Evolutionary conservation across 2,797 vertebrate species (phyloP).

Genomic region (Psittacula echo): DNA sequence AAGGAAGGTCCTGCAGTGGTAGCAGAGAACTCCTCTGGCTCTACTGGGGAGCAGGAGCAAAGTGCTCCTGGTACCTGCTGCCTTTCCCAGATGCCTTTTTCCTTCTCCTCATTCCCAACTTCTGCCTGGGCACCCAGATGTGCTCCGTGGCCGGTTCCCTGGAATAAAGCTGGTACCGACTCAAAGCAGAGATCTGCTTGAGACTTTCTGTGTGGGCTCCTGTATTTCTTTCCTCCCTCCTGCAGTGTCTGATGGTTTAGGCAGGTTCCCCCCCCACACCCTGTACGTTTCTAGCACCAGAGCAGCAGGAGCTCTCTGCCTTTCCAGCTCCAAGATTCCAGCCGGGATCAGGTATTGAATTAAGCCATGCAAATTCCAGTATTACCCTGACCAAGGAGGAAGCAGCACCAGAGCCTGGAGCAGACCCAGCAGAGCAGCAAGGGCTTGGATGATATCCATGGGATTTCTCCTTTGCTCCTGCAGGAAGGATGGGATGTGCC

Average conservation of each 20-base stretch:
- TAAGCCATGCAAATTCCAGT: neutral
- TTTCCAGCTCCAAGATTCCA: neutral
- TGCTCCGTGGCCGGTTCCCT: neutral
- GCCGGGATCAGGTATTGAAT: neutral
- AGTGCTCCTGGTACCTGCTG: neutral
- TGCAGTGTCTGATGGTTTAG: rapidly evolving
- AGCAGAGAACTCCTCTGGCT: neutral
- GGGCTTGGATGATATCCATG: neutral
- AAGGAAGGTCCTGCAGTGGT: neutral
- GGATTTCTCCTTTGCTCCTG: neutral
- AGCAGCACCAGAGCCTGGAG: neutral
- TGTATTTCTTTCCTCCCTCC: neutral
- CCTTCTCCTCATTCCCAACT: neutral
- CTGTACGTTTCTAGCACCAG: neutral
- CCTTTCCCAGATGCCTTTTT: neutral
- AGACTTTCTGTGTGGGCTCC: neutral
- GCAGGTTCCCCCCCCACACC: neutral
- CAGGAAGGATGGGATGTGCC: neutral
- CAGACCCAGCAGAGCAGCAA: neutral
- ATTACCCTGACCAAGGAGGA: neutral
- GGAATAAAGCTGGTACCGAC: neutral
- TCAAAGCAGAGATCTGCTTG: neutral
- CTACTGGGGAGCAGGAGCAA: neutral
- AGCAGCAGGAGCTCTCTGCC: neutral
- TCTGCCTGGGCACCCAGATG: neutral